Percentiles rank a stretch among this genome's conserved stretches.
These are phyloP conservation scores for Pardosa pseudoannulata DNA, from an alignment of 2,888 invertebrate genomes.

Conservation along the genomic window DNA sequence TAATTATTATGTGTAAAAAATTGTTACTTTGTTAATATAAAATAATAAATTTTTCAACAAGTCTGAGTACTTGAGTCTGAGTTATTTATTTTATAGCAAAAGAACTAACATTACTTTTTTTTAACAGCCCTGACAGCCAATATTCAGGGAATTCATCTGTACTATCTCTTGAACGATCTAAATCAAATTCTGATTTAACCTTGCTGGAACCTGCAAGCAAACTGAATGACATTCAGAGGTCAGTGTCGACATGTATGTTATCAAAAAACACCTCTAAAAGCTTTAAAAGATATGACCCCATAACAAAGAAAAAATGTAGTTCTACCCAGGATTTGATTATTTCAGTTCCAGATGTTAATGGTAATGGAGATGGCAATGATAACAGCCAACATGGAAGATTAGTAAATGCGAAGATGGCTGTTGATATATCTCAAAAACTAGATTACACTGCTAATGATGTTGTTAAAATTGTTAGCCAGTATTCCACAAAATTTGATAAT, in stretches of 20 bases:
- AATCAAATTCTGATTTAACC: background rate
- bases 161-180: background rate
- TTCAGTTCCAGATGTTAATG: constrained; percentile 44
- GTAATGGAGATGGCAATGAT: constrained; percentile 54
- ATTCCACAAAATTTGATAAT: background rate
- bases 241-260: background rate
- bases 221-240: constrained; percentile 6
- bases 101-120: background rate
- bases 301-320: background rate
- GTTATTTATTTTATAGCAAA: background rate
- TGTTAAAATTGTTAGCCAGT: background rate
- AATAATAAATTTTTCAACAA: too few species aligned
- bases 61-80: too few species aligned
- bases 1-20: too few species aligned
- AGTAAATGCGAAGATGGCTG: background rate
- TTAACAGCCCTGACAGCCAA: background rate
- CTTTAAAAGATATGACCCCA: background rate
- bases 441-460: background rate
- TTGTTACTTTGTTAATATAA: too few species aligned
- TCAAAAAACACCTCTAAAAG: background rate
- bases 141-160: background rate
- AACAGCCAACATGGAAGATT: constrained; percentile 36
- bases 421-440: background rate
- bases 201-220: background rate
- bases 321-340: background rate